Evolutionary conservation across 64 coral and sea anemone genomes (phyloP).

Genomic region (Stylophora pistillata): DNA sequence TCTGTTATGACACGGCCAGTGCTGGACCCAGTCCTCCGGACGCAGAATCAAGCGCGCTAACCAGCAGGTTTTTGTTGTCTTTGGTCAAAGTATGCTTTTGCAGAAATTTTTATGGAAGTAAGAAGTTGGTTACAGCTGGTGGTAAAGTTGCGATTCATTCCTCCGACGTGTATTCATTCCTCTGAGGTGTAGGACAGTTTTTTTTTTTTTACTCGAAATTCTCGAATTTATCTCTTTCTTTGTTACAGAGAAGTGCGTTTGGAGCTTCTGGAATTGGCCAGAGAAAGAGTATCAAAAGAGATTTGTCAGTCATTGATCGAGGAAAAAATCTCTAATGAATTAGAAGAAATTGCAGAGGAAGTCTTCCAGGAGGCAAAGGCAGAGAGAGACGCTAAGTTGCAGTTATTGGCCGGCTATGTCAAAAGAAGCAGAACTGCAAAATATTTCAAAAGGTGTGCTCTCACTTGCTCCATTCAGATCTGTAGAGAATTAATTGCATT

Average conservation of each 20-base stretch:
- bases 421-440: conserved; percentile 33
- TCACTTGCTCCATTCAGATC: neutral
- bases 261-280: conserved; percentile 26
- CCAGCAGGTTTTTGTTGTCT: too few relatives aligned
- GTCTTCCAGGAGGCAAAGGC: conserved; percentile 58
- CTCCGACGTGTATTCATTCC: too few relatives aligned
- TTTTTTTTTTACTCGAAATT: too few relatives aligned
- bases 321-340: conserved; percentile 31
- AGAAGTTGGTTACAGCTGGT: too few relatives aligned
- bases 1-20: too few relatives aligned
- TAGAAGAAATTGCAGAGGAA: conserved; percentile 6
- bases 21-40: too few relatives aligned
- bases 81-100: too few relatives aligned
- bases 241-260: conserved; percentile 20
- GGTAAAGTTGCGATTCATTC: too few relatives aligned
- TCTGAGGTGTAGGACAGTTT: too few relatives aligned
- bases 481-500: too few relatives aligned
- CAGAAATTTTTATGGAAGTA: too few relatives aligned
- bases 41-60: too few relatives aligned
- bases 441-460: conserved; percentile 60
- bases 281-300: conserved; percentile 42
- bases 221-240: neutral
- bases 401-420: conserved; percentile 36
- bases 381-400: conserved; percentile 60
- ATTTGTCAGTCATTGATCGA: conserved; percentile 52